Conservation (phyloP, 2,113 vertebrate genomes). For the Tragelaphus strepsiceros region DNA sequence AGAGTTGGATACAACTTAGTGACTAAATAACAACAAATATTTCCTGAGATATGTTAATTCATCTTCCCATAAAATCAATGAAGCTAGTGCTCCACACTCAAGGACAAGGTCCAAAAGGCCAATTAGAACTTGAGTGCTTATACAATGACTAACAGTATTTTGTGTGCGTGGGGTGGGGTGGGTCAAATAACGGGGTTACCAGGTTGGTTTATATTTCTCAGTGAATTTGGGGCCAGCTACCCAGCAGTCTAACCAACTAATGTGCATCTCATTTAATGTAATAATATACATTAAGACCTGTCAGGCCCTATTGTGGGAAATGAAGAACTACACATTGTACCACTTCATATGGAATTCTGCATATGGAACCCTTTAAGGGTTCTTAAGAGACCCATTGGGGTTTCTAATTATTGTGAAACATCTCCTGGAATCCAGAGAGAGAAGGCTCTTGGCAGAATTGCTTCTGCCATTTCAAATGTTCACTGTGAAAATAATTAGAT, state of each 20-base stretch:
- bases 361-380: constrained; percentile 86
- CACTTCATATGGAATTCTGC: constrained; percentile 77
- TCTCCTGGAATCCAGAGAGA: constrained; percentile 75
- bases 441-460: constrained; percentile 78
- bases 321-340: constrained; percentile 76
- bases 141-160: neutral
- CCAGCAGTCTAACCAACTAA: constrained; percentile 76
- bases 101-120: neutral
- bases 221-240: constrained; percentile 55
- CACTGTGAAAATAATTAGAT: constrained; percentile 86
- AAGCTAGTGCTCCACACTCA: neutral
- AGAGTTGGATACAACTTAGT: neutral
- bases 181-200: neutral
- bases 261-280: constrained; percentile 80
- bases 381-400: constrained; percentile 85
- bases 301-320: constrained; percentile 80
- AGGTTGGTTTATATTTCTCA: constrained; percentile 37
- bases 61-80: neutral
- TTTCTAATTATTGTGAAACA: constrained; percentile 88
- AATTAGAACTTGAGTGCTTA: neutral
- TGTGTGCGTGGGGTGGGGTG: neutral
- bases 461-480: constrained; percentile 83
- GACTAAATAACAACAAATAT: neutral
- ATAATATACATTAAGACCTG: constrained; percentile 82
- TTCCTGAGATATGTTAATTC: neutral